Evolutionary conservation across 2,888 invertebrate genomes (phyloP).

Genomic region (Mythimna pallens): DNA sequence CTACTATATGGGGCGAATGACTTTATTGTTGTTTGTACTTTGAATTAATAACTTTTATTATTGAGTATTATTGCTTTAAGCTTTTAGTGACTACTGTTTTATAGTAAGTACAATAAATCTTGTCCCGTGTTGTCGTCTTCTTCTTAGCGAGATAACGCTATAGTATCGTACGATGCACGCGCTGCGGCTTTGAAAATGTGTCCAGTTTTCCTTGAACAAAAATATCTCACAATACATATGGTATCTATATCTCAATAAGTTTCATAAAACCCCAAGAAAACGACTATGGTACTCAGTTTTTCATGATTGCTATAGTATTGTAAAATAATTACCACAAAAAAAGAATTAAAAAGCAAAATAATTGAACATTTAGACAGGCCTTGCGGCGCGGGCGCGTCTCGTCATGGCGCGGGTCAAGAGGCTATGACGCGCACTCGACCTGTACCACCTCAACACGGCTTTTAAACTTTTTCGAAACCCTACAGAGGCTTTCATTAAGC

Average conservation of each 20-base stretch:
- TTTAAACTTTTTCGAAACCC: slow-evolving; percentile 85
- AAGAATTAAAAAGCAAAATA: slow-evolving; percentile 46
- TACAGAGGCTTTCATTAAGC: slow-evolving; percentile 84
- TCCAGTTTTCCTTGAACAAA: neutral
- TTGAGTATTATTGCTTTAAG: slow-evolving; percentile 39
- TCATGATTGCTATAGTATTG: neutral
- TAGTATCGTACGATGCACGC: neutral
- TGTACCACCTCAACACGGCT: slow-evolving; percentile 79
- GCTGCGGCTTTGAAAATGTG: neutral
- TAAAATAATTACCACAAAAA: neutral
- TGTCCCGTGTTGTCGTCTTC: neutral
- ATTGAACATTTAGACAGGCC: slow-evolving; percentile 64
- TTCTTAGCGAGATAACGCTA: neutral
- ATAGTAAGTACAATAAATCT: slow-evolving; percentile 7
- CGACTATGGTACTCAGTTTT: neutral
- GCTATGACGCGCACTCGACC: slow-evolving; percentile 85
- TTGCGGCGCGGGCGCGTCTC: slow-evolving; percentile 39
- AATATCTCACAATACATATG: neutral
- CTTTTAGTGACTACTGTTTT: slow-evolving; percentile 32
- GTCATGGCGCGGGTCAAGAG: slow-evolving; percentile 80
- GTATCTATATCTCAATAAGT: too few species aligned
- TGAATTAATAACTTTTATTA: slow-evolving; percentile 28
- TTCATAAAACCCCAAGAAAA: neutral
- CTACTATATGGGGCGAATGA: slow-evolving; percentile 42
- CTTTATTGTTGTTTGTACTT: slow-evolving; percentile 42